Evolutionary conservation across 2,888 invertebrate species (phyloP).

Genomic region (Bugulina stolonifera): DNA sequence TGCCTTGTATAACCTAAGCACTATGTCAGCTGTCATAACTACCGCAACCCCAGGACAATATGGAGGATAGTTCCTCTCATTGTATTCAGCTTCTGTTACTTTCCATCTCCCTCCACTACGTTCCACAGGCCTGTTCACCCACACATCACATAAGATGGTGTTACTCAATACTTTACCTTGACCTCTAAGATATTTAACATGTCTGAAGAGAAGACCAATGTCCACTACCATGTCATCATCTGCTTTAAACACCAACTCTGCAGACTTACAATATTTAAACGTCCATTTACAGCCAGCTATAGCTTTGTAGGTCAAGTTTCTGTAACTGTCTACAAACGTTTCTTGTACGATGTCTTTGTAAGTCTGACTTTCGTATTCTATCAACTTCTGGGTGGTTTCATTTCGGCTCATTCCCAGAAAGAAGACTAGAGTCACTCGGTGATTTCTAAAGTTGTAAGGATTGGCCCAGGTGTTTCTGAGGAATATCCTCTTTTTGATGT

Average conservation of each 20-base stretch:
- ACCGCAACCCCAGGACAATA: constrained; percentile 55
- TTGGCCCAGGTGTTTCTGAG: constrained; percentile 50
- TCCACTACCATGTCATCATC: constrained; percentile 56
- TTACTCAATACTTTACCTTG: constrained; percentile 30
- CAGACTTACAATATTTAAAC: constrained; percentile 44
- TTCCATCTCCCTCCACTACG: constrained; percentile 55
- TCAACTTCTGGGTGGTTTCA: constrained; percentile 34
- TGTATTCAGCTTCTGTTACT: constrained; percentile 50
- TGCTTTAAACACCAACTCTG: constrained; percentile 52
- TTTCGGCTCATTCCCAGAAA: constrained; percentile 41
- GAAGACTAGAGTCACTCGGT: constrained; percentile 41
- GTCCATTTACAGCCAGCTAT: constrained; percentile 54
- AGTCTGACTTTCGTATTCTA: constrained; percentile 40
- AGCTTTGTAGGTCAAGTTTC: constrained; percentile 55
- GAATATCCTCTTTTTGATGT: constrained; percentile 43
- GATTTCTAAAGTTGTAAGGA: constrained; percentile 14
- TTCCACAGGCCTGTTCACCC: constrained; percentile 50
- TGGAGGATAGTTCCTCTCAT: constrained; percentile 49
- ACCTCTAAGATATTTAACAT: constrained; percentile 31
- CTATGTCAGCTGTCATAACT: constrained; percentile 63
- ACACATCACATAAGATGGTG: constrained; percentile 48
- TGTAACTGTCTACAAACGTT: constrained; percentile 52
- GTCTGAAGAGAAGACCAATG: constrained; percentile 51
- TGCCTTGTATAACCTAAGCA: constrained; percentile 58
- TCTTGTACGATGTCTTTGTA: constrained; percentile 51